Evolutionary conservation across 2,888 invertebrate species (phyloP).

Genomic region (Rutpela maculata): DNA sequence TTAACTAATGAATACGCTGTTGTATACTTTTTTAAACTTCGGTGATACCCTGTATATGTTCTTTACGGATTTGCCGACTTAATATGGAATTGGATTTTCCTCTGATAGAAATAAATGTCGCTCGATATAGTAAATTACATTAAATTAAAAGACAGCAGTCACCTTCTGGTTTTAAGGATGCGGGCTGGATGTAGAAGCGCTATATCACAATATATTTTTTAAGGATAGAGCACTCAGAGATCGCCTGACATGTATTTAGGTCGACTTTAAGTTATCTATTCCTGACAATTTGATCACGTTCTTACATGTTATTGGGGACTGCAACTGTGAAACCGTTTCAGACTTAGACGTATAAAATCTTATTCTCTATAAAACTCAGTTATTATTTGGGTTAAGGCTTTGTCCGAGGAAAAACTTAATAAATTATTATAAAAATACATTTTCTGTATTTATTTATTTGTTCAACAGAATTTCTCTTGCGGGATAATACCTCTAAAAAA

Average conservation of each 20-base stretch:
- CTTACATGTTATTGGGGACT: conserved; percentile 23
- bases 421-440: too few relatives aligned
- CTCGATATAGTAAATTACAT: too few relatives aligned
- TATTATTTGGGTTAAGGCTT: not conserved
- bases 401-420: not conserved
- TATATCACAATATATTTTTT: conserved; percentile 7
- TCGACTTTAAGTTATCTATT: conserved; percentile 22
- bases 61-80: too few relatives aligned
- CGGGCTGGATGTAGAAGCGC: not conserved
- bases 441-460: too few relatives aligned
- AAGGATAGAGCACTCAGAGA: conserved; percentile 7
- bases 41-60: too few relatives aligned
- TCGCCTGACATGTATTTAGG: conserved; percentile 19
- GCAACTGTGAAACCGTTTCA: not conserved
- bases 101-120: too few relatives aligned
- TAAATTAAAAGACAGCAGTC: too few relatives aligned
- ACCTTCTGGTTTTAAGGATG: not conserved
- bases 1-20: too few relatives aligned
- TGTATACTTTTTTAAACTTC: too few relatives aligned
- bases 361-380: not conserved
- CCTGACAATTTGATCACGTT: conserved; percentile 20
- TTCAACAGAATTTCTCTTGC: too few relatives aligned
- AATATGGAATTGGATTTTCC: too few relatives aligned
- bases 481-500: too few relatives aligned
- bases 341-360: not conserved